These are phyloP conservation scores for Mus musculus DNA, from an alignment of 2,113 vertebrate genomes.

Conservation along the genomic window GRCm39 chr17:91318001-91318500, in stretches of 20 bases:
- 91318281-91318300: neutral
- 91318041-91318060: neutral
- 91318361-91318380: conserved; percentile 1
- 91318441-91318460: neutral
- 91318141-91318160: neutral
- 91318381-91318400: neutral
- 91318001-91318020: conserved; percentile 1
- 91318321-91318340: neutral
- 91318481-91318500: neutral
- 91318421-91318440: neutral
- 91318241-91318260: neutral
- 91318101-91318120: neutral
- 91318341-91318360: conserved; percentile 16
- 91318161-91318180: neutral
- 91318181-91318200: neutral
- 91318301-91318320: neutral
- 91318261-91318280: no score
- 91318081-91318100: neutral
- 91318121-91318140: neutral
- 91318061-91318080: neutral
- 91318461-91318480: neutral
- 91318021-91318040: neutral
- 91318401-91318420: neutral
- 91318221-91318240: neutral
- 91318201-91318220: neutral